Conservation (phyloP, 1,140 invertebrate genomes). For the Vanessa atalanta region DNA sequence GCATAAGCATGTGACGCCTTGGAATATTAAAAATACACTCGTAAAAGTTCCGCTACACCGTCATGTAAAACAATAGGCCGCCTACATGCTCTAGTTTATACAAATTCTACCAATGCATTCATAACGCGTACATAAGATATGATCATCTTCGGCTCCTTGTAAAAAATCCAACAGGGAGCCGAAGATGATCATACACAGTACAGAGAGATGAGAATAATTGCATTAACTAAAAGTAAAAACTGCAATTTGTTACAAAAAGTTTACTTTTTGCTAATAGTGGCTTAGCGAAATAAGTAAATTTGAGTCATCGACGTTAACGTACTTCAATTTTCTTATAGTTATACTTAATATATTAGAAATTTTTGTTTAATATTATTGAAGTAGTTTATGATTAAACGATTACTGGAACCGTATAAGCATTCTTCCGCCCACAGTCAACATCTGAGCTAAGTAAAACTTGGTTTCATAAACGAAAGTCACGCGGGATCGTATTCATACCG, state of each 20-base stretch:
- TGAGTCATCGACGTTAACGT: too few relatives aligned
- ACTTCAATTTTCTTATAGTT: too few relatives aligned
- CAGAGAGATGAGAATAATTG: too few relatives aligned
- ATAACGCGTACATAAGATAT: neutral
- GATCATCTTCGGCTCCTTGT: constrained; percentile 2
- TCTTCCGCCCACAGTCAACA: neutral
- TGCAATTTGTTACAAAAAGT: too few relatives aligned
- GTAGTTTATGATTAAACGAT: too few relatives aligned
- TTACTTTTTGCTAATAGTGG: too few relatives aligned
- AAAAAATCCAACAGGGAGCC: neutral
- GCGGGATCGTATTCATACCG: constrained; percentile 15
- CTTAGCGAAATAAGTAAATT: too few relatives aligned
- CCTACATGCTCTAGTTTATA: constrained; percentile 19
- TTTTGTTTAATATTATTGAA: too few relatives aligned
- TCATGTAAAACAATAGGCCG: constrained; percentile 26
- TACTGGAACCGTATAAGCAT: neutral
- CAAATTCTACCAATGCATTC: neutral
- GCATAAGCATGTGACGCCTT: constrained; percentile 18
- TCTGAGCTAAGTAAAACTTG: neutral
- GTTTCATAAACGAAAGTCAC: constrained; percentile 16
- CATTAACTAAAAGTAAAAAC: too few relatives aligned
- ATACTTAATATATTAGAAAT: too few relatives aligned
- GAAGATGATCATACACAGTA: neutral
- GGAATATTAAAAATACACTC: constrained; percentile 16
- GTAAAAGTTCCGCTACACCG: constrained; percentile 22